Base-by-base conservation (phyloP, 2,888 invertebrate genomes). In the Pseudoips prasinana region DNA sequence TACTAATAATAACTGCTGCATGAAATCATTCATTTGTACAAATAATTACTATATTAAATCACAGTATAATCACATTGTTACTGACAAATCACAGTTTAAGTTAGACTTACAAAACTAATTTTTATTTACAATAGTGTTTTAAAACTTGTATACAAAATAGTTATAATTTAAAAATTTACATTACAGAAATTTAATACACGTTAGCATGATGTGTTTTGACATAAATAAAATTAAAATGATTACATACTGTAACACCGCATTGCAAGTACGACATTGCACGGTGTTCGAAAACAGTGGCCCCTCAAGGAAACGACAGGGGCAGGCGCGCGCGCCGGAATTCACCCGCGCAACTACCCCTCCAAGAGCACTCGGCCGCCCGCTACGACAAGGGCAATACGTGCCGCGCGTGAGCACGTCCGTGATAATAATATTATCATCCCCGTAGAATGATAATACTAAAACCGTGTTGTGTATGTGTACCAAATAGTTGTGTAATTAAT, bases 281-380 rank as follows among this genome's bases (percentile, higher is more conserved):
- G 23, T 24, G 22, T 22, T 22, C 22, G 22, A 22, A 22, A 22
- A 22, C 22, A 22, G 22, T 22, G 22, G 22, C 22, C 22, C 22
- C 22, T 22, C 22, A 22, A 22, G 22, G 22, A 22, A 22, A 22
- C 22, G 22, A 22, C 22, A 22, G 22, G 24, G 24, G 24, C 24
- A 24, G 24, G 24, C 24, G 24, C 24, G 24, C 24, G 24, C 24
- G 24, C 24, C 24, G 24, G 24, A 24, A 24, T 24, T 24, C 24
- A 8, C 24, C 10, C 10, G 24, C 24, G 24, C 24, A 10, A 24
- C 24, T 24, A 24, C 24, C 24, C 24, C 24, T 24, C 24, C 24
- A 24, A 24, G 24, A 10, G 10, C 24, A 24, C 24, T 24, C 24
- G 24, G 24, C 24, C 24, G 24, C 24, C 24, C 24, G 24, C 24